Evolutionary conservation across 2,888 invertebrate genomes (phyloP), one percentile per base, ranked within the genome.

Genomic region (Drosophila kuntzei): DNA sequence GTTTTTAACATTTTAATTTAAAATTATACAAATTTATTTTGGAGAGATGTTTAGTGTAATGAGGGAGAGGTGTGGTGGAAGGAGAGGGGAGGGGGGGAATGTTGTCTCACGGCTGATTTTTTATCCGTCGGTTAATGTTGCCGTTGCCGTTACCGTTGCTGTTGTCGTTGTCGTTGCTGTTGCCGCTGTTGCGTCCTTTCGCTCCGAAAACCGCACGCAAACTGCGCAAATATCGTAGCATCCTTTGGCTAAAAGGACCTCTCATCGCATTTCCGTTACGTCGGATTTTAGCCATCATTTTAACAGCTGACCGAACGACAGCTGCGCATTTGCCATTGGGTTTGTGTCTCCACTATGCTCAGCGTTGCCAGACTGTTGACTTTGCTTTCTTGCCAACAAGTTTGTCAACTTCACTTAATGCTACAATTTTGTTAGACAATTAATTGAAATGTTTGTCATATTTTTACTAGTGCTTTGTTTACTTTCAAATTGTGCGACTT

Each of bases 201-300:
- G 77, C 90, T 90, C 72, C 82, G 81, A 90, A 85, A 75, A 90
- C 81, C 90, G 84, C 87, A 90, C 87, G 89, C 87, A 83, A 85
- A 90, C 90, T 90, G 90, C 89, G 89, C 80, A 80, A 70, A 78
- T 69, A 76, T 73, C 55, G 59, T 69, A 74, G 84, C 82, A 89
- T 82, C 79, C 79, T 72, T 78, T 81, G 73, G 55, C 74, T 74
- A 79, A 84, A 84, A 88, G 84, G 88, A 82, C 78, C 74, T 69
- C 58, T 61, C 51, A 55, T 32, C 66, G 54, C 47, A 2, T 20
- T 16, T 18, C 27, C 41, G 36, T 22, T 36, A 20, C 16, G 32
- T 34, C 22, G 36, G 41, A 34, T 53, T 70, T 25, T 54, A 11
- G 74, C 41, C 49, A 44, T 39, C 27, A 55, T 46, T 44, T 49